Conservation (phyloP, 2,113 vertebrate genomes). For the Indicator maculatus region DNA sequence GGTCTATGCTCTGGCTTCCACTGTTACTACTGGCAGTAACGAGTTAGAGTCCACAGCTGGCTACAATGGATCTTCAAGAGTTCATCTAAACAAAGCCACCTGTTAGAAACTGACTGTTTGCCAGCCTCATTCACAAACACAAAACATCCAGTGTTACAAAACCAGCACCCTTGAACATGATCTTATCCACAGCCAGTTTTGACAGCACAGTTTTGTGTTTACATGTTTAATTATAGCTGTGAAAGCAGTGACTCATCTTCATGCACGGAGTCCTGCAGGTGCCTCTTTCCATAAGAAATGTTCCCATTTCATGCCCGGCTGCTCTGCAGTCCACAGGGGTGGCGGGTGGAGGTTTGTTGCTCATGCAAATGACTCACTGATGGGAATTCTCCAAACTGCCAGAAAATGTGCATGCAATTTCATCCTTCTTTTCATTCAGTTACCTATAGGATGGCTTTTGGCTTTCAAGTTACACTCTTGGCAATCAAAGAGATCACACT, state of each 20-base stretch:
- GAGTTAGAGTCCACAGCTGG: neutral
- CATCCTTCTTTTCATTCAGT: neutral
- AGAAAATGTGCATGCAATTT: neutral
- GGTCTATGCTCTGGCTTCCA: neutral
- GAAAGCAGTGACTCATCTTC: neutral
- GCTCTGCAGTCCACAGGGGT: neutral
- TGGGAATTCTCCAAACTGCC: slow-evolving; percentile 34
- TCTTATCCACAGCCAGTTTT: neutral
- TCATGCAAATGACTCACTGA: slow-evolving; percentile 40
- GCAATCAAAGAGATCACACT: neutral
- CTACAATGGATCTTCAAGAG: neutral
- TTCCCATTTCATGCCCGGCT: slow-evolving; percentile 45
- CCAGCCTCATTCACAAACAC: neutral
- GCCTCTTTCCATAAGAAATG: slow-evolving; percentile 32
- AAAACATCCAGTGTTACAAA: neutral
- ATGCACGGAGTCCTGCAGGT: neutral
- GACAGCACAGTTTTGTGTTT: neutral
- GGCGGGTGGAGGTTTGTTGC: neutral
- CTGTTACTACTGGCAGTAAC: neutral
- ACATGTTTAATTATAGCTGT: slow-evolving; percentile 37
- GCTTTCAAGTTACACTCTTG: neutral
- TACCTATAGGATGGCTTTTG: neutral
- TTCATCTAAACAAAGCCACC: slow-evolving; percentile 20
- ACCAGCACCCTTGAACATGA: neutral
- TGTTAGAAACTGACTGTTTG: neutral